Evolutionary conservation across 2,797 vertebrate genomes (phyloP).

Genomic region (Rhinatrema bivittatum): DNA sequence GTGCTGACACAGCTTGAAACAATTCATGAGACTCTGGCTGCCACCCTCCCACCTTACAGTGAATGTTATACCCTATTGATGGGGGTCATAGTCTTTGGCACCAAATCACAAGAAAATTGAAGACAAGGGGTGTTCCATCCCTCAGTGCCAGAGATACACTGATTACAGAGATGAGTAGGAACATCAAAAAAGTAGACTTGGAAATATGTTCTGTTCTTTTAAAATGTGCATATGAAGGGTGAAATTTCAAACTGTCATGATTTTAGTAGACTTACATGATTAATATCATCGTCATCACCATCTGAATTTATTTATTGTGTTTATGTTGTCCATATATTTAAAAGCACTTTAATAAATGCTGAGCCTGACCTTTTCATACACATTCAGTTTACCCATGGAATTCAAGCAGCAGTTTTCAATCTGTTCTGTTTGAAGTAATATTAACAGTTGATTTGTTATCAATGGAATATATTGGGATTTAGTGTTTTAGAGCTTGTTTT

Average conservation of each 20-base stretch:
- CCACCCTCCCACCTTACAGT: constrained; percentile 25
- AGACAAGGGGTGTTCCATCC: constrained; percentile 62
- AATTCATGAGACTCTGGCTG: constrained; percentile 18
- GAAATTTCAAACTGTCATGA: constrained; percentile 53
- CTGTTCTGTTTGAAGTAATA: constrained; percentile 8
- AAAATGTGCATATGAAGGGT: constrained; percentile 49
- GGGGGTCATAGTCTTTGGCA: constrained; percentile 47
- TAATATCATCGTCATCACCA: no score
- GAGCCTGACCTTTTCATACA: constrained; percentile 31
- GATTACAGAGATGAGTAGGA: constrained; percentile 34
- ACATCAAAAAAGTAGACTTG: constrained; percentile 56
- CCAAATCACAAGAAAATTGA: constrained; percentile 43
- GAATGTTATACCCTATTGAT: constrained; percentile 36
- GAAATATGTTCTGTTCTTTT: constrained; percentile 52
- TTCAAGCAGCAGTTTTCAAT: constrained; percentile 35
- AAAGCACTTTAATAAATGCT: constrained; percentile 53
- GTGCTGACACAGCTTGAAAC: constrained; percentile 16
- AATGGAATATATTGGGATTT: no score
- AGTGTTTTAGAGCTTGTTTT: no score
- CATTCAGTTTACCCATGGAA: constrained; percentile 32
- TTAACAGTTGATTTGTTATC: constrained; percentile 9
- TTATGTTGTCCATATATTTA: background rate
- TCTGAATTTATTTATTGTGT: constrained; percentile 5
- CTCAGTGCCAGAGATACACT: constrained; percentile 64
- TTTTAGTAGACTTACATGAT: constrained; percentile 46